Conservation (phyloP, 1,140 invertebrate species). For the Diabrotica undecimpunctata region DNA sequence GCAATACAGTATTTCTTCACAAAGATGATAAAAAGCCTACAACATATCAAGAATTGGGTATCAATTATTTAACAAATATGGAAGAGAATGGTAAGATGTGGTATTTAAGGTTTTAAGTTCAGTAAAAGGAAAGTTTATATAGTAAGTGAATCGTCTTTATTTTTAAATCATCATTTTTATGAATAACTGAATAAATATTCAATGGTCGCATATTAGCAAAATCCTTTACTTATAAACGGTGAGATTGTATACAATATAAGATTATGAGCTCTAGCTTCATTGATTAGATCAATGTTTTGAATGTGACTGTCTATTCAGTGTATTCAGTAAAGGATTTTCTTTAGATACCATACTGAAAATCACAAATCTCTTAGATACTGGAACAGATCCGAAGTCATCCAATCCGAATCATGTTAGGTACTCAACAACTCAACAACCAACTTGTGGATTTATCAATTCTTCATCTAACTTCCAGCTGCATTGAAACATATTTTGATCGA, state of each 20-base stretch:
- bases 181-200: no score
- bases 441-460: neutral
- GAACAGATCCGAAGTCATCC: neutral
- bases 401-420: neutral
- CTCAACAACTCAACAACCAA: neutral
- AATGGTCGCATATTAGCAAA: no score
- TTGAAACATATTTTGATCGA: constrained; percentile 43
- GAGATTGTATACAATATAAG: neutral
- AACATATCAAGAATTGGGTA: no score
- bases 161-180: no score
- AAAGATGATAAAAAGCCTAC: no score
- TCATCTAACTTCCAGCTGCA: constrained; percentile 41
- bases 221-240: neutral
- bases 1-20: no score
- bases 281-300: neutral
- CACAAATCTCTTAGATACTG: neutral
- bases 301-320: neutral
- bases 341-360: neutral
- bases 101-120: no score
- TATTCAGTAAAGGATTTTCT: neutral
- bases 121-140: no score
- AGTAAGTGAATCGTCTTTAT: no score
- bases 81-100: no score
- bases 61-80: no score
- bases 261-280: neutral